phyloP scores from a whole-genome alignment of 2,888 invertebrate genomes.

The Bugula neritina region DNA sequence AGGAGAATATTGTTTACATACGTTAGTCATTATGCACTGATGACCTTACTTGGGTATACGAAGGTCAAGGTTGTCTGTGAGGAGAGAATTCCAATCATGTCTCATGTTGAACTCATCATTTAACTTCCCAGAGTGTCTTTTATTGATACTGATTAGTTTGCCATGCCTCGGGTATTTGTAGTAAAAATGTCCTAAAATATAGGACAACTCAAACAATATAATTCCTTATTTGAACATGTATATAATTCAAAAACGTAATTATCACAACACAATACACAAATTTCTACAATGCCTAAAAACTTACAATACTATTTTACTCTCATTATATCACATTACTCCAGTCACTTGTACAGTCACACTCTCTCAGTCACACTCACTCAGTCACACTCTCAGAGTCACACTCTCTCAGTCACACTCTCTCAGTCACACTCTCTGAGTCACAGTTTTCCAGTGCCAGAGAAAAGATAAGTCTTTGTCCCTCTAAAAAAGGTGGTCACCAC shows the following conservation, averaged over 20 bases:
- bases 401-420: conserved; percentile 5
- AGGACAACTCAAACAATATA: background rate
- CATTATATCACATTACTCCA: background rate
- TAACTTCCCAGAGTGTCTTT: conserved; percentile 48
- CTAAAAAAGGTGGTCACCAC: no score
- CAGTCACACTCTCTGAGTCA: conserved; percentile 11
- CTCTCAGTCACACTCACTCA: conserved; percentile 3
- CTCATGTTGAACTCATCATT: conserved; percentile 54
- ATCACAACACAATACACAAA: no score
- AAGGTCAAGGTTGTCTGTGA: conserved; percentile 41
- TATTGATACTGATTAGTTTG: conserved; percentile 54
- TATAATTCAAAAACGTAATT: no score
- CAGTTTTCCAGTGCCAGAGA: background rate
- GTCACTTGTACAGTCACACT: background rate
- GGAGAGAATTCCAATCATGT: conserved; percentile 54
- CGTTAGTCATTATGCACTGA: no score
- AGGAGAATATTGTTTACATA: no score
- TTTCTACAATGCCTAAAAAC: no score
- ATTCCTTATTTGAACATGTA: no score
- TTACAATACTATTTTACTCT: no score
- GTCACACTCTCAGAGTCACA: conserved; percentile 16
- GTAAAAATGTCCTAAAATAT: conserved; percentile 48
- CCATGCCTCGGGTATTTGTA: conserved; percentile 50
- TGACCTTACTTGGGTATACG: background rate
- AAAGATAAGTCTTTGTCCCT: no score